Conservation (phyloP, 2,113 vertebrate species). For the Prietella phreatophila region DNA sequence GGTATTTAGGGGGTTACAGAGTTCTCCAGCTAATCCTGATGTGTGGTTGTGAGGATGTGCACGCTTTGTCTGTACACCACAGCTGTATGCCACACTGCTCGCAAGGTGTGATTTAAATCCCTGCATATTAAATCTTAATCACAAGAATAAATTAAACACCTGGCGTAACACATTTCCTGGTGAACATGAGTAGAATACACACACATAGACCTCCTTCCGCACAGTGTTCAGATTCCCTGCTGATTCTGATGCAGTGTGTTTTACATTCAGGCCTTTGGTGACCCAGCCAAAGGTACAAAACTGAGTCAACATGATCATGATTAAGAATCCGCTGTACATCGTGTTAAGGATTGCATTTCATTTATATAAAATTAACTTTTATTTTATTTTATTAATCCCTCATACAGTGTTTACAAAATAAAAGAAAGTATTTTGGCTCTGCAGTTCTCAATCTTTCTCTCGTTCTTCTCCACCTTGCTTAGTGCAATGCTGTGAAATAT, state of each 20-base stretch:
- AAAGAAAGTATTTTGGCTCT: background rate
- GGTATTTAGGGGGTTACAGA: background rate
- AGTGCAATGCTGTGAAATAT: constrained; percentile 35
- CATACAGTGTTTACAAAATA: background rate
- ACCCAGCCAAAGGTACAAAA: constrained; percentile 20
- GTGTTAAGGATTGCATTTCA: background rate
- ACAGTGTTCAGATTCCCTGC: background rate
- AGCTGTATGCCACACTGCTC: constrained; percentile 24
- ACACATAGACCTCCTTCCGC: background rate
- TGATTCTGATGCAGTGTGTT: constrained; percentile 7
- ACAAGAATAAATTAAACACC: constrained; percentile 51
- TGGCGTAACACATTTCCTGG: constrained; percentile 31
- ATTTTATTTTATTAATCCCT: background rate
- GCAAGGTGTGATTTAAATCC: constrained; percentile 30
- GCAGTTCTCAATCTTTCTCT: background rate
- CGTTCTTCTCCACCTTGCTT: background rate
- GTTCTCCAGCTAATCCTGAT: background rate
- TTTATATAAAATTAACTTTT: background rate
- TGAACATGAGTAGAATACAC: constrained; percentile 26
- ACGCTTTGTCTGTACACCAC: constrained; percentile 33
- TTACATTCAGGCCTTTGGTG: constrained; percentile 20
- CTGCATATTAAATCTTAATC: constrained; percentile 48
- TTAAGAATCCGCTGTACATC: background rate
- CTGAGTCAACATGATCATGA: background rate
- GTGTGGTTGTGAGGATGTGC: constrained; percentile 24